Evolutionary conservation across 1,140 invertebrate genomes (phyloP).

Genomic region (Gonioctena quinquepunctata): DNA sequence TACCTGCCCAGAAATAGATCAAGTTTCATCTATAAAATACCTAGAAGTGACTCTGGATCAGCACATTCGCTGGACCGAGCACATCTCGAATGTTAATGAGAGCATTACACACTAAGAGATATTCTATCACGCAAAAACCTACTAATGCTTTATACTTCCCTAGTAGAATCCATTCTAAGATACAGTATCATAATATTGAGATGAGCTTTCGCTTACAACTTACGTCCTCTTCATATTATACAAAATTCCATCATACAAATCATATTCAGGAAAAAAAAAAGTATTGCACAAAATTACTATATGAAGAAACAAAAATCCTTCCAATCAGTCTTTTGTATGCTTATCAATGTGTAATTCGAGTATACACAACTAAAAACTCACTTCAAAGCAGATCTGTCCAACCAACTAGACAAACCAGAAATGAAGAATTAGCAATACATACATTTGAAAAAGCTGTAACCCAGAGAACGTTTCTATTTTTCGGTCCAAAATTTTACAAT

Average conservation of each 20-base stretch:
- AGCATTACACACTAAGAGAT: neutral
- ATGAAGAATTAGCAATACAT: too few relatives aligned
- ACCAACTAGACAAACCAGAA: too few relatives aligned
- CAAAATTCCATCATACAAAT: neutral
- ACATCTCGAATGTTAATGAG: neutral
- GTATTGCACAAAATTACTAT: neutral
- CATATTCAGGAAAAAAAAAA: neutral
- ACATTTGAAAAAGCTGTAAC: neutral
- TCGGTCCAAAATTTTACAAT: too few relatives aligned
- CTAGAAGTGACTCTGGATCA: neutral
- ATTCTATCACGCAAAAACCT: neutral
- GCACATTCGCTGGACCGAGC: neutral
- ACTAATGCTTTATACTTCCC: neutral
- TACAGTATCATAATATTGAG: neutral
- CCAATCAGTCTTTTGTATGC: neutral
- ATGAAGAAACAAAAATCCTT: constrained; percentile 1
- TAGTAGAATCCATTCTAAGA: neutral
- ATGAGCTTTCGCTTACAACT: neutral
- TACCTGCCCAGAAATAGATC: constrained; percentile 1
- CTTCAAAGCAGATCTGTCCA: neutral
- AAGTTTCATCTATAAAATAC: neutral
- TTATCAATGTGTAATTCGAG: neutral
- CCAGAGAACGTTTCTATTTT: neutral
- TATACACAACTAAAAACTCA: neutral
- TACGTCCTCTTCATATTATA: neutral